Base-by-base conservation (phyloP, 1,140 invertebrate genomes). In the Thaumatotibia leucotreta region DNA sequence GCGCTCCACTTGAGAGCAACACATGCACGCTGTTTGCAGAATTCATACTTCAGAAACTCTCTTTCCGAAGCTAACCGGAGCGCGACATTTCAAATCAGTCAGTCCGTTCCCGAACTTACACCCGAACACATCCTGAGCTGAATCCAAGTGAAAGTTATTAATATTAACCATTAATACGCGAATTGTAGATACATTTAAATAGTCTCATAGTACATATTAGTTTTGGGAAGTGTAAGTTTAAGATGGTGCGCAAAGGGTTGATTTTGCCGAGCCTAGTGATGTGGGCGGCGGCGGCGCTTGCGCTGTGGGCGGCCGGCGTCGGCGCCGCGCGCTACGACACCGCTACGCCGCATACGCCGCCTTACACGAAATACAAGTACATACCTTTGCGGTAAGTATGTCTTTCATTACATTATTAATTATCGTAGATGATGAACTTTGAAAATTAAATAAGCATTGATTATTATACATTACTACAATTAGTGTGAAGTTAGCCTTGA, bases 351-450 rank as follows among this genome's bases (percentile, higher is more conserved):
- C 69, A 88, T 65, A 73, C 84, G 17, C 84, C 85, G 68, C 79
- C 78, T 24, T 80, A 82, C 45, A 70, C 61, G 10, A 84, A 79
- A 58, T 80, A 86, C 62, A 88, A 84, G 74, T 88, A 88, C 58
- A 81, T 84, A 76, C 86, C 84, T 8, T 61, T 86, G 23, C 74
- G 82, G 88, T 88, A 70, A 86, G 85, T 89, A 66, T 11, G 63
- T 58, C 45, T 35, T 54, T 24, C 4, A n/a, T n/a, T n/a, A n/a
- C n/a, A n/a, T n/a, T n/a, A n/a, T n/a, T n/a, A n/a, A n/a, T n/a
- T n/a, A n/a, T n/a, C n/a, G n/a, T n/a, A n/a, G n/a, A n/a, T n/a
- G n/a, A n/a, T n/a, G n/a, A n/a, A n/a, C n/a, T n/a, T n/a, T n/a
- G n/a, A n/a, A n/a, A n/a, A n/a, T n/a, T n/a, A n/a, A n/a, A n/a